These are phyloP conservation scores for Spinus olivaceus DNA, from an alignment of 2,797 vertebrate genomes.

Conservation along the genomic window DNA sequence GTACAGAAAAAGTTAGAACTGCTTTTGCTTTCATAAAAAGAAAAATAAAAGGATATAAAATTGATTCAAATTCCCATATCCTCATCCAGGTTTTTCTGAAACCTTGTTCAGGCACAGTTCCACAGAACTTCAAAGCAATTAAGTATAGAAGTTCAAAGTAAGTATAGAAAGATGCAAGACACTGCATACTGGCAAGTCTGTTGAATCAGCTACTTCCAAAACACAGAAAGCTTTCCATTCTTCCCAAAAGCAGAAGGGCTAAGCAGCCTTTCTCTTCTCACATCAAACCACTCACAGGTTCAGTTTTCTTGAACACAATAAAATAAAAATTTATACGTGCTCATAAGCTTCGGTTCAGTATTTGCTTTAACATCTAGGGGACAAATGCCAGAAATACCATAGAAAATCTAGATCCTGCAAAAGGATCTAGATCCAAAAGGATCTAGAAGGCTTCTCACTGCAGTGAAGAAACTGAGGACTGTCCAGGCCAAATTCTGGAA, in stretches of 20 bases:
- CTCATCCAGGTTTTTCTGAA: neutral
- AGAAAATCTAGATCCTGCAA: neutral
- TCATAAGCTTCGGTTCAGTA: neutral
- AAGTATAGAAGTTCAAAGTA: neutral
- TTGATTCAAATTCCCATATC: neutral
- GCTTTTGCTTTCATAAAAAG: neutral
- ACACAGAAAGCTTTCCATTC: neutral
- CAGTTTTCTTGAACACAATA: neutral
- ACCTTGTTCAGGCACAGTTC: neutral
- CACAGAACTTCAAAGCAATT: neutral
- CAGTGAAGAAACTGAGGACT: neutral
- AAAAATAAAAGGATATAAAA: neutral
- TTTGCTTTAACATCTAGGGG: neutral
- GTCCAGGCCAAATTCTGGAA: constrained; percentile 11
- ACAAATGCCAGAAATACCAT: neutral
- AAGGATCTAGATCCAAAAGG: too few species aligned
- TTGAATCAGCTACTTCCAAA: neutral
- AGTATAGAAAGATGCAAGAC: neutral
- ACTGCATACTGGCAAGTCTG: neutral
- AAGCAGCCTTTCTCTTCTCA: neutral
- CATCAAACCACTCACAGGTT: neutral
- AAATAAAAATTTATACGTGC: neutral
- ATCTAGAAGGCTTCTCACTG: neutral
- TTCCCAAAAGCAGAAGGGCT: neutral
- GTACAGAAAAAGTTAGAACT: neutral